phyloP scores from a whole-genome alignment of 2,888 invertebrate species.

The Pharmacophagus antenor region DNA sequence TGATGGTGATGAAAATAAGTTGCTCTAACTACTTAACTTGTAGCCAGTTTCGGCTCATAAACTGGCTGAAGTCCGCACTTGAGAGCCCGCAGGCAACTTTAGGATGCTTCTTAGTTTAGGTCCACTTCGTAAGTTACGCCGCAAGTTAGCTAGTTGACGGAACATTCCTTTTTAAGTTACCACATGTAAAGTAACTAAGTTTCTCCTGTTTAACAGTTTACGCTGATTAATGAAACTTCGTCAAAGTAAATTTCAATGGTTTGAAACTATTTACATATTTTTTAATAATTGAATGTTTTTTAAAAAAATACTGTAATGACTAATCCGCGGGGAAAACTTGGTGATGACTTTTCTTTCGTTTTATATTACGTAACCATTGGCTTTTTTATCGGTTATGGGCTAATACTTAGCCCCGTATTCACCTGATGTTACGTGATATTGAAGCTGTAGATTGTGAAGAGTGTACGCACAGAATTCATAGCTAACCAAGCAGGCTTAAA shows the following conservation, averaged over 20 bases:
- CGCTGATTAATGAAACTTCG: constrained; percentile 12
- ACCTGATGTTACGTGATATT: too few relatives aligned
- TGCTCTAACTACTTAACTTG: constrained; percentile 13
- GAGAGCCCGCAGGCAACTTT: constrained; percentile 21
- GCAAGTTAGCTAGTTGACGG: constrained; percentile 32
- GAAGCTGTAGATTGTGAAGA: too few relatives aligned
- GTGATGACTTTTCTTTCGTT: too few relatives aligned
- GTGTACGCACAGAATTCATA: too few relatives aligned
- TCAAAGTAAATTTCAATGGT: constrained; percentile 10
- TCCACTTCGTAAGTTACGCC: constrained; percentile 35
- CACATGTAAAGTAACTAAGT: constrained; percentile 29
- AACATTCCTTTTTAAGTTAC: constrained; percentile 33
- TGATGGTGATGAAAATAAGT: constrained; percentile 4
- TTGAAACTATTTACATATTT: neutral
- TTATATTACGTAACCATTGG: too few relatives aligned
- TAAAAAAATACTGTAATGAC: too few relatives aligned
- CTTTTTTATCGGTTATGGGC: too few relatives aligned
- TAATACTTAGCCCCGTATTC: too few relatives aligned
- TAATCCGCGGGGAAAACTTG: too few relatives aligned
- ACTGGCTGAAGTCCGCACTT: constrained; percentile 7
- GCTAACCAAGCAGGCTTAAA: too few relatives aligned
- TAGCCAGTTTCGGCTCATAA: constrained; percentile 7
- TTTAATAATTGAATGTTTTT: too few relatives aligned
- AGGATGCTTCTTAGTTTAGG: constrained; percentile 5
- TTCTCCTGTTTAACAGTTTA: constrained; percentile 20